Evolutionary conservation across 1,140 invertebrate species (phyloP).

Genomic region (Trichoplusia ni): DNA sequence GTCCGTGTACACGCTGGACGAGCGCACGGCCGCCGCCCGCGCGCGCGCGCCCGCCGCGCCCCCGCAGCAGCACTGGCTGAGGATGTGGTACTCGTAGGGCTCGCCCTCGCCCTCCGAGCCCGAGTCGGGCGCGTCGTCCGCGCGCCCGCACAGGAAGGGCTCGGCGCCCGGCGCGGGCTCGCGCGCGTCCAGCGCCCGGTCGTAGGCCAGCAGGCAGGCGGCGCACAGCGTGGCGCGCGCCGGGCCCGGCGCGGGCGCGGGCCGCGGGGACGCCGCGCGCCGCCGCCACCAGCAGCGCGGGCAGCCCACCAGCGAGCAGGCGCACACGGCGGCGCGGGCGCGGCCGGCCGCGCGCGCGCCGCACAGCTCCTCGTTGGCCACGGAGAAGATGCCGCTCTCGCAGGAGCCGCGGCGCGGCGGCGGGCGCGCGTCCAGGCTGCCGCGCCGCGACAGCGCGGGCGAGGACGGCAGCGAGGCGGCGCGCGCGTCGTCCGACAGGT

Average conservation of each 20-base stretch:
- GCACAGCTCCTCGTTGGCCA: constrained; percentile 88
- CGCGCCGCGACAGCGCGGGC: constrained; percentile 51
- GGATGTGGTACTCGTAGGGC: constrained; percentile 59
- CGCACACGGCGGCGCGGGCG: constrained; percentile 63
- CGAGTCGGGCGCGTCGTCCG: neutral
- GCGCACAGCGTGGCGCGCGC: constrained; percentile 51
- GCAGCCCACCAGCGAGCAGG: constrained; percentile 73
- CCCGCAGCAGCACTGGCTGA: constrained; percentile 60
- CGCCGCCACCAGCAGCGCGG: constrained; percentile 74
- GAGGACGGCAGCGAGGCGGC: constrained; percentile 61
- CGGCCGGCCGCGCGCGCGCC: constrained; percentile 53
- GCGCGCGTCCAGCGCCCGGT: constrained; percentile 51
- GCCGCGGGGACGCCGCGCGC: constrained; percentile 39
- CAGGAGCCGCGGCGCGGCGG: constrained; percentile 87
- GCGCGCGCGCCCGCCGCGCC: constrained; percentile 16
- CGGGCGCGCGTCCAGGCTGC: constrained; percentile 41
- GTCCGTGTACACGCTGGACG: constrained; percentile 92
- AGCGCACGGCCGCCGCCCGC: constrained; percentile 78
- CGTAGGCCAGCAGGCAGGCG: constrained; percentile 59
- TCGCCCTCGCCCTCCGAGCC: no score
- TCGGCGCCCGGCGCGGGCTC: constrained; percentile 27
- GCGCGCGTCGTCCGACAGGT: constrained; percentile 49
- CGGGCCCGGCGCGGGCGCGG: constrained; percentile 25
- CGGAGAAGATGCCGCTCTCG: constrained; percentile 94
- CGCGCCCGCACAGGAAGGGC: neutral